Percentiles rank a stretch among this genome's conserved stretches.
These are phyloP conservation scores for Aphaenogaster floridana DNA, from an alignment of 1,140 invertebrate species.

Conservation along the genomic window DNA sequence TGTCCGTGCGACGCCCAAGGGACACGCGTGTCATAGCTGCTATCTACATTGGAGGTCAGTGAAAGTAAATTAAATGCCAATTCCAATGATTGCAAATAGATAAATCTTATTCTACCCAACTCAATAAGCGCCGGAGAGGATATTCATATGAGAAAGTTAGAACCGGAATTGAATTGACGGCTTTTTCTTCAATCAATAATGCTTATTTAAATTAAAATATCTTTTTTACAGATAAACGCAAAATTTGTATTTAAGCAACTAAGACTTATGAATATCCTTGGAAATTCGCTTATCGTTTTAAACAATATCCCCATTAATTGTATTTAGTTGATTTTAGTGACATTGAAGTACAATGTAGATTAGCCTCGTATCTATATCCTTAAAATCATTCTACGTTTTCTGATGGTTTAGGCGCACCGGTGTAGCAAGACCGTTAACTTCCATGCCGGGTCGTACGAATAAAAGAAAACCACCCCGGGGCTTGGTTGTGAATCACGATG, in stretches of 20 bases:
- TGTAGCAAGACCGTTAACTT: constrained; percentile 86
- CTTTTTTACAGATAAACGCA: background rate
- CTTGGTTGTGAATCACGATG: constrained; percentile 99
- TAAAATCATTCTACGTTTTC: constrained; percentile 51
- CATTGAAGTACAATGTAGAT: constrained; percentile 50
- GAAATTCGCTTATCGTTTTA: constrained; percentile 31
- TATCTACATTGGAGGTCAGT: constrained; percentile 93
- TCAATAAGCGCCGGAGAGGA: constrained; percentile 43
- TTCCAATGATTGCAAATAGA: constrained; percentile 39
- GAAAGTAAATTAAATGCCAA: constrained; percentile 76
- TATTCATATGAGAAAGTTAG: constrained; percentile 59
- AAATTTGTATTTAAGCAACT: constrained; percentile 6
- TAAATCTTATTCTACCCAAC: constrained; percentile 30
- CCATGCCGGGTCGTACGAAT: constrained; percentile 91
- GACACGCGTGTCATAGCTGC: constrained; percentile 92
- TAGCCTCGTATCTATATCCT: constrained; percentile 21
- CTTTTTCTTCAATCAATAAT: background rate
- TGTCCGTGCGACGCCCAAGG: constrained; percentile 92
- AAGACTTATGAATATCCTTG: constrained; percentile 51
- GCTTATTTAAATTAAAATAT: background rate
- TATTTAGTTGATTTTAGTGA: constrained; percentile 26
- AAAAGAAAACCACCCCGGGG: constrained; percentile 97
- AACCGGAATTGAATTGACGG: background rate
- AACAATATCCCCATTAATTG: background rate
- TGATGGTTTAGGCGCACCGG: constrained; percentile 85